Evolutionary conservation across 2,888 invertebrate species (phyloP).

Genomic region (Ectropis crepuscularia): DNA sequence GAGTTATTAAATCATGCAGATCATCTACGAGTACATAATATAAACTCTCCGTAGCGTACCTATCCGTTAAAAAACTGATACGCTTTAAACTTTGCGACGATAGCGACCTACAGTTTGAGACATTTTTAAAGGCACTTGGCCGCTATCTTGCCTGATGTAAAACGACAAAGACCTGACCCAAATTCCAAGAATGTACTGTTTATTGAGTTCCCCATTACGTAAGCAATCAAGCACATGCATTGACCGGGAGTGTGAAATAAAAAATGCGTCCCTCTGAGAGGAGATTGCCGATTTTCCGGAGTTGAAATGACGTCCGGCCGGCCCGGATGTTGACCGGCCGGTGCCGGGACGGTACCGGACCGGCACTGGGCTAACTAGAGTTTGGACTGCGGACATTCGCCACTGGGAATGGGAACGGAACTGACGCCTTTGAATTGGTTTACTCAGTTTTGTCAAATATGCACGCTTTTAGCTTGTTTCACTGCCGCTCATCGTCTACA

Average conservation of each 20-base stretch:
- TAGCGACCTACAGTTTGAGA: too few relatives aligned
- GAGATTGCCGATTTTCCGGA: constrained; percentile 83
- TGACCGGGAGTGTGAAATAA: constrained; percentile 52
- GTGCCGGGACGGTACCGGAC: constrained; percentile 52
- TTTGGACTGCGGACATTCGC: constrained; percentile 30
- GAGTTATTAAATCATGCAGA: too few relatives aligned
- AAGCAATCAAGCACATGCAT: constrained; percentile 42
- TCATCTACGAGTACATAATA: too few relatives aligned
- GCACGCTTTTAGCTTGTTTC: not conserved
- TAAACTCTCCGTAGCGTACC: too few relatives aligned
- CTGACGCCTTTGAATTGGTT: constrained; percentile 48
- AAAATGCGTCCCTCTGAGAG: constrained; percentile 55
- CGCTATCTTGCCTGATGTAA: too few relatives aligned
- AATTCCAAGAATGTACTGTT: not conserved
- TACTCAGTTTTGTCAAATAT: constrained; percentile 29
- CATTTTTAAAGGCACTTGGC: too few relatives aligned
- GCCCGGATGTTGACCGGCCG: constrained; percentile 75
- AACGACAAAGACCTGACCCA: not conserved
- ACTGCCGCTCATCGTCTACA: too few relatives aligned
- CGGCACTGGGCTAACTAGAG: constrained; percentile 34
- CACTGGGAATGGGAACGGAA: constrained; percentile 39
- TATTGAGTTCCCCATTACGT: not conserved
- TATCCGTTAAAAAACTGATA: too few relatives aligned
- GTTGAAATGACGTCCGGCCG: constrained; percentile 78
- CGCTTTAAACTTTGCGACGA: too few relatives aligned